Base-by-base conservation (phyloP, 2,113 vertebrate species). In the Noturus placidus region DNA sequence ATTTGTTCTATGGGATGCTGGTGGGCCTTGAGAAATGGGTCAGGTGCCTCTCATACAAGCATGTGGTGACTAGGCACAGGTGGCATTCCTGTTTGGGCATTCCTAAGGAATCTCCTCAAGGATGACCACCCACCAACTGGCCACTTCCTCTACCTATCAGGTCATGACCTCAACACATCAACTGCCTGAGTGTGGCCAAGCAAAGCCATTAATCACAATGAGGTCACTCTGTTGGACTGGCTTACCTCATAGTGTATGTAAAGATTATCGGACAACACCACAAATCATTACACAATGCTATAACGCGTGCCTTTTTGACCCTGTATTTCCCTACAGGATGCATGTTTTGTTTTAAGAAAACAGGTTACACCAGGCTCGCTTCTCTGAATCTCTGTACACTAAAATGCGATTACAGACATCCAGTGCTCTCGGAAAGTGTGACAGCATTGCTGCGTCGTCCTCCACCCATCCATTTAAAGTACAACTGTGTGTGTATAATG, bases 1-100 rank as follows among this genome's bases (percentile, higher is more conserved):
- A 91, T 94, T 95, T 95, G 94, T 94, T 95, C 93, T 93, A 88
- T 46, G 77, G 92, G 91, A 93, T 89, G 84, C 79, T 86, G 83
- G 79, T 72, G 67, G 85, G 61, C 25, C 88, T 46, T 57, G 57
- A 82, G 81, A 86, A 86, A 38, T 70, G 65, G 78, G 84, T 90
- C 89, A 88, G 87, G 89, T 90, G 87, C 86, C 70, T 9, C 38
- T 83, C 25, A 54, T 56, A 35, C 65, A 86, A 19, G 77, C 50
- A 57, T 56, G 54, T 81, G 79, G 46, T 30, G 70, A 82, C 70
- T 67, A n/a, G 87, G 85, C 70, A 88, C 93, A 94, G 93, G 93
- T 94, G 95, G 93, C 83, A 46, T 83, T 46, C 42, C 42, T 89
- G 83, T 67, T 87, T 88, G 89, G 90, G 87, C 76, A 78, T 83